Evolutionary conservation across 2,113 vertebrate genomes (phyloP).

Genomic region (Phaetusa simplex): DNA sequence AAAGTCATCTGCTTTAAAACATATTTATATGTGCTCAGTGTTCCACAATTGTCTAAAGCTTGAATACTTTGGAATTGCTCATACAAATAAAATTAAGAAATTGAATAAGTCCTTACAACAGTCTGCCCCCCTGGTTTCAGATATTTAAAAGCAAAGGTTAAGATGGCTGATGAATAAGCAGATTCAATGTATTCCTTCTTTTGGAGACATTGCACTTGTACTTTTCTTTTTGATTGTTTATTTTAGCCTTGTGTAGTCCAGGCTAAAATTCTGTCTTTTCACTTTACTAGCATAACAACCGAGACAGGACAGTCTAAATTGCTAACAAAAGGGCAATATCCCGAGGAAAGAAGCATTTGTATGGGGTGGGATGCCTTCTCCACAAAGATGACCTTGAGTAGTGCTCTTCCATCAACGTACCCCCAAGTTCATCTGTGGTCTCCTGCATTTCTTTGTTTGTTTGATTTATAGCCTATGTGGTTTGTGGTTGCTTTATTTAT

Average conservation of each 20-base stretch:
- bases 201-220: not conserved
- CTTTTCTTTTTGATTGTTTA: not conserved
- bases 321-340: not conserved
- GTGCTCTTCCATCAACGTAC: not conserved
- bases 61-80: not conserved
- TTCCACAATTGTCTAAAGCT: not conserved
- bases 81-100: not conserved
- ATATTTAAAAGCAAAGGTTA: not conserved
- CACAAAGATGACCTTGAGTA: not conserved
- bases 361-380: not conserved
- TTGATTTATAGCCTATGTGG: not conserved
- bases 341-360: not conserved
- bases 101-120: not conserved
- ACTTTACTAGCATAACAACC: not conserved
- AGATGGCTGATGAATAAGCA: not conserved
- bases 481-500: not conserved
- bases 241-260: not conserved
- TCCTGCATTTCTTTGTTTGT: not conserved
- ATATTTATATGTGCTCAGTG: not conserved
- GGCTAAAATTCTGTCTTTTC: not conserved
- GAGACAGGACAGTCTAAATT: not conserved
- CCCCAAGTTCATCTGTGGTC: not conserved
- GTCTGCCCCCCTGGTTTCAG: not conserved
- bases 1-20: not conserved
- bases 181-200: not conserved